Base-by-base conservation (phyloP, 53 echinoderm and acorn worm species). In the Stichopus horrens region DNA sequence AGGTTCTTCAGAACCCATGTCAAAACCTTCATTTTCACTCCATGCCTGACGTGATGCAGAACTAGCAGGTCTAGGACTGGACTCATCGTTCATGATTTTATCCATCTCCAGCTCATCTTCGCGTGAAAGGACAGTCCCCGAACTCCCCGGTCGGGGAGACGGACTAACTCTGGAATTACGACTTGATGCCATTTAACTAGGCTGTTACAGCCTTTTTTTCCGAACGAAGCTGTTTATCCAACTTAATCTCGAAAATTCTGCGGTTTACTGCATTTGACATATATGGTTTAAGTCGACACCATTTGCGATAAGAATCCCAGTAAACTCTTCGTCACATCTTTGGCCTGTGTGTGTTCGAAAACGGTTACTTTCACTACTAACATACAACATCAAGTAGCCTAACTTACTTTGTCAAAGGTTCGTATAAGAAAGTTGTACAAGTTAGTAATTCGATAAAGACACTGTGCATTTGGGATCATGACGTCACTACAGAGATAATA, bases 11-110 rank as follows among this genome's bases (percentile, higher is more conserved):
- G 90, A 92, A 23, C 95, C 98, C 90, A 95, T 93, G 92, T 97
- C 98, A 71, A 97, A 95, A 57, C 98, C 98, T 9, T 95, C 93
- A 76, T 97, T 97, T 54, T 95, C 95, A 81, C 90, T 92, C 98
- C 98, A 97, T 73, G 98, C 98, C 67, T 94, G 90, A 20, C 98
- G 91, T 77, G 98, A 97, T 78, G 91, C 85, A 5, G 95, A 90
- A 88, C 95, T 95, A 53, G 90, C 74, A 7, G 95, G 92, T 56
- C 95, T 60, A 23, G 86, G 71, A 86, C 66, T 67, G 51, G 60
- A 13, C 51, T 94, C 92, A 22, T 91, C 94, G 18, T 91, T 83
- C 77, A 82, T 76, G 74, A 96, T 94, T 86, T 91, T 91, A 79
- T 96, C 96, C 96, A 96, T 96, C 88, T 96, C 96, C 57, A 92